Conservation (phyloP, 2,113 vertebrate species). For the Phalacrocorax carbo region DNA sequence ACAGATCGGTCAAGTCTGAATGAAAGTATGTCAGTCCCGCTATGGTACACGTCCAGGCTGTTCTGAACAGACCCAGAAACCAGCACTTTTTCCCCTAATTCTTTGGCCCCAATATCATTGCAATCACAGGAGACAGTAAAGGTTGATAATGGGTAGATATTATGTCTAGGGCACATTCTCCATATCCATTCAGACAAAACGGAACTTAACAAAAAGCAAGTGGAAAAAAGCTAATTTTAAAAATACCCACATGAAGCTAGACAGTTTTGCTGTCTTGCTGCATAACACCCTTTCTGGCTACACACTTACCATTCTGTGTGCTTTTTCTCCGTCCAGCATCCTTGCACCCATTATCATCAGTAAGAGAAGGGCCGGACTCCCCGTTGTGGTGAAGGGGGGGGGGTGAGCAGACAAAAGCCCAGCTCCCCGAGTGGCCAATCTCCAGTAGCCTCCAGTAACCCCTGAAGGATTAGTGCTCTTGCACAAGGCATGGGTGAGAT, state of each 20-base stretch:
- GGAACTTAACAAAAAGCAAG: neutral
- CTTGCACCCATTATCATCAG: fast-evolving
- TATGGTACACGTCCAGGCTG: neutral
- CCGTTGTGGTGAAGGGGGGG: neutral
- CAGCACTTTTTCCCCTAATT: neutral
- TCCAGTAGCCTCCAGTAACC: neutral
- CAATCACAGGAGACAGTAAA: neutral
- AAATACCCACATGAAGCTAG: neutral
- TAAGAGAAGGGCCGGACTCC: too few species aligned
- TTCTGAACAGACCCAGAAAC: neutral
- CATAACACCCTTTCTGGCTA: neutral
- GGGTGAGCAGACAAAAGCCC: neutral
- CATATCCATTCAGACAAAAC: neutral
- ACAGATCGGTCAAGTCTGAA: neutral
- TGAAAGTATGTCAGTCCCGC: neutral
- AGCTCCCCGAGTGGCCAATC: too few species aligned
- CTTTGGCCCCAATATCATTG: neutral
- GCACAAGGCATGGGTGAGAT: neutral
- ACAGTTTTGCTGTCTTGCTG: neutral
- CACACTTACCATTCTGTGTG: neutral
- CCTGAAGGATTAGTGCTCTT: neutral
- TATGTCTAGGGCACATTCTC: neutral
- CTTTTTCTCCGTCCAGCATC: neutral
- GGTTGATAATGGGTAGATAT: neutral
- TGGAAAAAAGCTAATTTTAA: neutral